Conservation (phyloP, 2,797 vertebrate genomes). For the Danionella dracula region DNA sequence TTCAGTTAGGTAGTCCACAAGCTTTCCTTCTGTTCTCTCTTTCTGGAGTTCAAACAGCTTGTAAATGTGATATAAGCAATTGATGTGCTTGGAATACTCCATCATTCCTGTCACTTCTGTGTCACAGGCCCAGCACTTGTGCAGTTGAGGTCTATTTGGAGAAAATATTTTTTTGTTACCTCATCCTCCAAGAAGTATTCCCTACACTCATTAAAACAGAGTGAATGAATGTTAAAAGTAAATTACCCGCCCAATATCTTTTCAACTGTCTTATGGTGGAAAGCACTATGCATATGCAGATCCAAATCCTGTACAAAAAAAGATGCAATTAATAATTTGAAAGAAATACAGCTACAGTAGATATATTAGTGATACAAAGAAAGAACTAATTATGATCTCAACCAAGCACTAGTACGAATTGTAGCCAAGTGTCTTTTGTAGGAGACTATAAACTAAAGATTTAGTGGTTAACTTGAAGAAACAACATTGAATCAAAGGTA, state of each 20-base stretch:
- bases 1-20: slow-evolving; percentile 2
- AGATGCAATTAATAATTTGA: neutral
- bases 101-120: slow-evolving; percentile 21
- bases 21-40: neutral
- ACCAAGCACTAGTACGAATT: too few relatives aligned
- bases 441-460: too few relatives aligned
- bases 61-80: slow-evolving; percentile 39
- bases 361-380: too few relatives aligned
- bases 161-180: neutral
- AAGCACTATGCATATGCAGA: slow-evolving; percentile 50
- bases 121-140: slow-evolving; percentile 59
- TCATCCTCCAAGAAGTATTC: neutral
- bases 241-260: slow-evolving; percentile 48
- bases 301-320: slow-evolving; percentile 43
- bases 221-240: neutral
- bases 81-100: slow-evolving; percentile 53
- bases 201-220: neutral
- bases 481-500: too few relatives aligned
- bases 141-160: slow-evolving; percentile 27
- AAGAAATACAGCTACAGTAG: too few relatives aligned
- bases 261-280: slow-evolving; percentile 57
- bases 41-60: slow-evolving; percentile 31
- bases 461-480: too few relatives aligned
- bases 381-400: too few relatives aligned
- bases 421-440: too few relatives aligned